phyloP scores from a whole-genome alignment of 2,888 invertebrate species.

The Zaprionus obscuricornis region DNA sequence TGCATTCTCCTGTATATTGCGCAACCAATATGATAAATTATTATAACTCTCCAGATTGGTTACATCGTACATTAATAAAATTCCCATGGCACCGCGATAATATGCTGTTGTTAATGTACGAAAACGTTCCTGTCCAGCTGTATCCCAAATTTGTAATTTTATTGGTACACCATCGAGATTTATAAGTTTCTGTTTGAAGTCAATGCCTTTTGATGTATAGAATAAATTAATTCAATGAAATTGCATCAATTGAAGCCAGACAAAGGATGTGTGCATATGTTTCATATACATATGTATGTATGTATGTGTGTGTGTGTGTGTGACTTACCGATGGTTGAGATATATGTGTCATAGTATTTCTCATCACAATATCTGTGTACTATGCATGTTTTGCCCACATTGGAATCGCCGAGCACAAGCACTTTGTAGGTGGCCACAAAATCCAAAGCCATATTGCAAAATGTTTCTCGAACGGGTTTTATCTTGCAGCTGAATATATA shows the following conservation, averaged over 20 bases:
- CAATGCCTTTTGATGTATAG: slow-evolving; percentile 87
- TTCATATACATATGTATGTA: background rate
- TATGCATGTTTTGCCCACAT: slow-evolving; percentile 95
- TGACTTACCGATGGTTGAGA: slow-evolving; percentile 93
- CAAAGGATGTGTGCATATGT: slow-evolving; percentile 22
- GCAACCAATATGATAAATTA: slow-evolving; percentile 94
- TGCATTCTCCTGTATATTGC: slow-evolving; percentile 96
- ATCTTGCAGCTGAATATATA: slow-evolving; percentile 30
- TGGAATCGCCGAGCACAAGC: slow-evolving; percentile 93
- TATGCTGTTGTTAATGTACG: slow-evolving; percentile 94
- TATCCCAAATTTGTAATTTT: slow-evolving; percentile 90
- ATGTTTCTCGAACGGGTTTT: slow-evolving; percentile 36
- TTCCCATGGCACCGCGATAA: slow-evolving; percentile 95
- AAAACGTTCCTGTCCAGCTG: slow-evolving; percentile 87
- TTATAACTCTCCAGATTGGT: slow-evolving; percentile 95
- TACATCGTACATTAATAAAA: slow-evolving; percentile 95
- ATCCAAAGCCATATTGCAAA: slow-evolving; percentile 89
- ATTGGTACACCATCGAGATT: slow-evolving; percentile 93
- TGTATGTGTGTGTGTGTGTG: background rate
- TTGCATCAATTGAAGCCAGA: slow-evolving; percentile 22
- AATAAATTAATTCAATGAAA: slow-evolving; percentile 2
- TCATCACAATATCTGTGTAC: slow-evolving; percentile 95
- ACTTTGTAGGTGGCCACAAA: slow-evolving; percentile 95
- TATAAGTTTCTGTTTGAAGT: slow-evolving; percentile 95
- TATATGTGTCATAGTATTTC: slow-evolving; percentile 94